Evolutionary conservation across 2,888 invertebrate genomes (phyloP).

Genomic region (Xanthorhoe spadicearia): DNA sequence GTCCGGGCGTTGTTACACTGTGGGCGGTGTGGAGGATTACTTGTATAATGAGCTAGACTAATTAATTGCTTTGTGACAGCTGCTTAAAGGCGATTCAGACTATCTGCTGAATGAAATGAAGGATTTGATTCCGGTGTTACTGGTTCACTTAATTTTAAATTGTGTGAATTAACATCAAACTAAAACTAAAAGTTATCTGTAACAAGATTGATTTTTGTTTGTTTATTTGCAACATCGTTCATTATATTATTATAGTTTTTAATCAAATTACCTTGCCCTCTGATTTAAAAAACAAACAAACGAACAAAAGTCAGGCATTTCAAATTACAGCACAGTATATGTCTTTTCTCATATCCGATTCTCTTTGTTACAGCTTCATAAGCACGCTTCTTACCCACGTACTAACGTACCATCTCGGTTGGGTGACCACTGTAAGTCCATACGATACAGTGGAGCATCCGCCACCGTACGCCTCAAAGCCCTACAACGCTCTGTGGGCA

Average conservation of each 20-base stretch:
- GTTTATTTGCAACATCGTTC: no score
- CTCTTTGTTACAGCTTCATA: slow-evolving; percentile 89
- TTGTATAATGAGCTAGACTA: slow-evolving; percentile 21
- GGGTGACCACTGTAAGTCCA: slow-evolving; percentile 92
- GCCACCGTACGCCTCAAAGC: slow-evolving; percentile 56
- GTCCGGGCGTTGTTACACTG: slow-evolving; percentile 57
- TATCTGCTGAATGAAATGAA: not conserved
- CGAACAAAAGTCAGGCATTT: no score
- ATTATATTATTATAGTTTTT: no score
- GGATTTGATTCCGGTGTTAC: no score
- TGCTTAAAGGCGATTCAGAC: not conserved
- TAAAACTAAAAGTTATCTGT: not conserved
- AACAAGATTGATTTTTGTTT: not conserved
- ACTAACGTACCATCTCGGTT: slow-evolving; percentile 95
- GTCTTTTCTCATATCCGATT: not conserved
- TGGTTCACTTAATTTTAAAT: no score
- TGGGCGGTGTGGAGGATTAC: slow-evolving; percentile 33
- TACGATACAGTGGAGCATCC: slow-evolving; percentile 68
- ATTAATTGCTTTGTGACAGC: slow-evolving; percentile 19
- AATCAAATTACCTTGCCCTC: not conserved
- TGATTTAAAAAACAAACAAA: not conserved
- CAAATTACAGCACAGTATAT: no score
- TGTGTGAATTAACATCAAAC: not conserved
- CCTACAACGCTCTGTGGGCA: slow-evolving; percentile 96
- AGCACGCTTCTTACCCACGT: slow-evolving; percentile 95